Conservation (phyloP, 2,888 invertebrate genomes). For the Oligia latruncula region DNA sequence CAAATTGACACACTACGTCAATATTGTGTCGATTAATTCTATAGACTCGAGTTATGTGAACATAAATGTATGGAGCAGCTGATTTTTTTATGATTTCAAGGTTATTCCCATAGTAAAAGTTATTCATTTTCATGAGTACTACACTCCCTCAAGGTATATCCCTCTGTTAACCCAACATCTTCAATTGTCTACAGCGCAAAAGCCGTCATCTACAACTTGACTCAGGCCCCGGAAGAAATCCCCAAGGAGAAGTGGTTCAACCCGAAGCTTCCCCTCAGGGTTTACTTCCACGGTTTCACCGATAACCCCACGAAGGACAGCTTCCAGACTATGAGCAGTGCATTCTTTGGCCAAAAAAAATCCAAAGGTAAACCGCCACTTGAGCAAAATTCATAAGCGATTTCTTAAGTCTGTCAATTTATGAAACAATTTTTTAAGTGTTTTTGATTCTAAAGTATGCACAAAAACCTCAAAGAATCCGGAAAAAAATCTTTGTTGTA, state of each 20-base stretch:
- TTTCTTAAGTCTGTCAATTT: background rate
- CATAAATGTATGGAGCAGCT: background rate
- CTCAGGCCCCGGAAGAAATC: background rate
- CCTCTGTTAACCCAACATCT: background rate
- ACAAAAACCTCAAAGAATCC: background rate
- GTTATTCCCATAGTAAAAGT: background rate
- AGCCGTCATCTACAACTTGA: conserved; percentile 31
- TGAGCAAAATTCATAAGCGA: background rate
- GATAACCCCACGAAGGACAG: conserved; percentile 66
- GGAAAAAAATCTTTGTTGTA: background rate
- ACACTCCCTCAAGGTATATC: background rate
- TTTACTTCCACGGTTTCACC: conserved; percentile 69
- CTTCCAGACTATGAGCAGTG: conserved; percentile 57
- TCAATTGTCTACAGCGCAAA: conserved; percentile 23
- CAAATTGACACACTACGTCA: background rate
- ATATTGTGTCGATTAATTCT: background rate
- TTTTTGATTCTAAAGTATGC: background rate
- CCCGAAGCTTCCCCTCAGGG: conserved; percentile 11
- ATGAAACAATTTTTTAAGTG: background rate
- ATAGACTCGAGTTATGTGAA: too few relatives aligned
- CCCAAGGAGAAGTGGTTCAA: conserved; percentile 21
- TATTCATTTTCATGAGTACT: background rate
- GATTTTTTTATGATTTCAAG: background rate
- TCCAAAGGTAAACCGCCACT: background rate
- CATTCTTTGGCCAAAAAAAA: conserved; percentile 45